Conservation (phyloP, 2,797 vertebrate species). For the Channa striata region DNA sequence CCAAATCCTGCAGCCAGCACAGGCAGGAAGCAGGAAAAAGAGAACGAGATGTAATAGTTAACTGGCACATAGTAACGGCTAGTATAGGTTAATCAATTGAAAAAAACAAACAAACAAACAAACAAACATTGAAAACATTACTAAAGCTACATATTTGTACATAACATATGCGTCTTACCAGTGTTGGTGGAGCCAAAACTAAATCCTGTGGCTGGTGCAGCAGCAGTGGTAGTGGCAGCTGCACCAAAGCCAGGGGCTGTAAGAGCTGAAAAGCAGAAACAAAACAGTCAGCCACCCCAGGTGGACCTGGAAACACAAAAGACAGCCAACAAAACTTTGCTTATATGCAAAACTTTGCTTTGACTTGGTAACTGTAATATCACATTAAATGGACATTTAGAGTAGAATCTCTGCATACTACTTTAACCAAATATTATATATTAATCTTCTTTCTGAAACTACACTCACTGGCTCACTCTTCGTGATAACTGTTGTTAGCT, state of each 20-base stretch:
- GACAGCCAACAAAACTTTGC: background rate
- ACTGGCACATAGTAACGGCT: conserved; percentile 53
- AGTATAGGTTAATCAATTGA: background rate
- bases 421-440: background rate
- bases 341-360: background rate
- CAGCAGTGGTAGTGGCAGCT: conserved; percentile 79
- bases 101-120: too few species aligned
- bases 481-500: background rate
- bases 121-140: background rate
- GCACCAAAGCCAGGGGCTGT: conserved; percentile 84
- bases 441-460: background rate
- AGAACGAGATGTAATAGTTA: conserved; percentile 82
- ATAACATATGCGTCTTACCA: conserved; percentile 65
- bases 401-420: background rate
- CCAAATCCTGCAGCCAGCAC: conserved; percentile 94
- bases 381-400: background rate
- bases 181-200: conserved; percentile 84
- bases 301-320: too few species aligned
- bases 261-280: conserved; percentile 72
- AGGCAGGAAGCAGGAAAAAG: conserved; percentile 87
- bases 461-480: background rate
- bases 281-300: background rate
- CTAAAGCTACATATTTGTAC: background rate
- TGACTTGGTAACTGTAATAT: too few species aligned
- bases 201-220: conserved; percentile 84